A percentile compares a stretch with the other conserved stretches of the same genome.
Evolutionary conservation across 1,140 invertebrate species (phyloP).

Genomic region (Eufriesea mexicana): DNA sequence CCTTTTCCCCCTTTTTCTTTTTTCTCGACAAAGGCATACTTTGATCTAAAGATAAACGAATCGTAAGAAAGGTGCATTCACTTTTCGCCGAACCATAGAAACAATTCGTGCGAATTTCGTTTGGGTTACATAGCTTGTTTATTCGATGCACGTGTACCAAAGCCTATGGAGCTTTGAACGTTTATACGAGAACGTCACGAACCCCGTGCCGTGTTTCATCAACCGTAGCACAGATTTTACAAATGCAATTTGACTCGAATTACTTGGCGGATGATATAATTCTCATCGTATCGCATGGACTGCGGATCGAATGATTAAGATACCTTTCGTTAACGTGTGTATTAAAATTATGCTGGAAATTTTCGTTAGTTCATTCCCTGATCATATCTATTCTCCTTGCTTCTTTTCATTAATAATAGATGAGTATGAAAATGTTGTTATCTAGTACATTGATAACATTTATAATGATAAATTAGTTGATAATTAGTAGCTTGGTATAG

Average conservation of each 20-base stretch:
- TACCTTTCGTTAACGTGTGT: background rate
- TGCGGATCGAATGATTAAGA: background rate
- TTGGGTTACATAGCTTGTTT: slow-evolving; percentile 51
- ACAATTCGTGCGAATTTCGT: slow-evolving; percentile 51
- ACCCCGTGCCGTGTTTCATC: slow-evolving; percentile 53
- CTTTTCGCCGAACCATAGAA: slow-evolving; percentile 44
- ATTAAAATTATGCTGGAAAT: background rate
- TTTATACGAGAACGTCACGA: slow-evolving; percentile 63
- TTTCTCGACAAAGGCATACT: background rate
- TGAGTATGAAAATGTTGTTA: too few relatives aligned
- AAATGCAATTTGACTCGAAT: slow-evolving; percentile 49
- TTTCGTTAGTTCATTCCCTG: background rate
- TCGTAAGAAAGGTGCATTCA: slow-evolving; percentile 45
- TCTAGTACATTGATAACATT: too few relatives aligned
- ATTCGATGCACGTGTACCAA: slow-evolving; percentile 43
- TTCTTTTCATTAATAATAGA: too few relatives aligned
- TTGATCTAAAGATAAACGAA: slow-evolving; percentile 42
- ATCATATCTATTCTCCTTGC: background rate
- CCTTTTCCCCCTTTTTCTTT: background rate
- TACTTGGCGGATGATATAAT: background rate
- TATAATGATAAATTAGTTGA: too few relatives aligned
- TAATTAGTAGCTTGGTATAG: too few relatives aligned
- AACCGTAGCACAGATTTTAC: slow-evolving; percentile 52
- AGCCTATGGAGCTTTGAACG: slow-evolving; percentile 39
- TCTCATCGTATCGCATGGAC: background rate